These are phyloP conservation scores for Enteromius anoplus DNA, from an alignment of 2,797 vertebrate species.

Conservation along the genomic window DNA sequence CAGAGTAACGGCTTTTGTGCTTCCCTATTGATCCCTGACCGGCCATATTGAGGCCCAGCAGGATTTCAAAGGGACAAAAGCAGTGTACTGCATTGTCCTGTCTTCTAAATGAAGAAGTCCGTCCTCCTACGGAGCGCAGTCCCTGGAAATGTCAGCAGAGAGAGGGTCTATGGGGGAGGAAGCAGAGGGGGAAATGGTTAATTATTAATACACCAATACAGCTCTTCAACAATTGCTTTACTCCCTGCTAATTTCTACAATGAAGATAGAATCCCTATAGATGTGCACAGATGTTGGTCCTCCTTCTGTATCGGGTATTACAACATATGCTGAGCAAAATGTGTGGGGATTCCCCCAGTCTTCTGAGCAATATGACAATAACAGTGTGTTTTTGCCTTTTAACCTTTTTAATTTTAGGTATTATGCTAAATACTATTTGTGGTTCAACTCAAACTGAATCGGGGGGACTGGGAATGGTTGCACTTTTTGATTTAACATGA, in stretches of 20 bases:
- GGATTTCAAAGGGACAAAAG: constrained; percentile 69
- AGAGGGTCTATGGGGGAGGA: constrained; percentile 47
- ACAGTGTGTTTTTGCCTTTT: neutral
- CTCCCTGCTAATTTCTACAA: constrained; percentile 60
- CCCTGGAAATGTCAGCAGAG: constrained; percentile 58
- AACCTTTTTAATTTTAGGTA: neutral
- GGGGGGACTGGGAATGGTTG: too few species aligned
- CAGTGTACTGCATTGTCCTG: constrained; percentile 60
- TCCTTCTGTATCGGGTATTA: constrained; percentile 40
- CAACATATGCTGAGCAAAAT: constrained; percentile 3
- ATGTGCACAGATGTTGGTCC: constrained; percentile 60
- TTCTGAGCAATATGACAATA: neutral
- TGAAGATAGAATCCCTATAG: constrained; percentile 49
- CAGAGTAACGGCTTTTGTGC: constrained; percentile 64
- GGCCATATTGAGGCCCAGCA: constrained; percentile 70
- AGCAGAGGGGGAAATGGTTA: constrained; percentile 54
- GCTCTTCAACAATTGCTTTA: constrained; percentile 44
- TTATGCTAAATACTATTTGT: neutral
- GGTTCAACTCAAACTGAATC: neutral
- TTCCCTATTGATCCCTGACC: constrained; percentile 68
- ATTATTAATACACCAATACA: constrained; percentile 63
- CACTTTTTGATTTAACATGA: too few species aligned
- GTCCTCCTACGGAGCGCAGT: constrained; percentile 55
- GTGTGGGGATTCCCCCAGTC: neutral
- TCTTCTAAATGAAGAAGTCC: constrained; percentile 68